Base-by-base conservation (phyloP, 2,113 vertebrate genomes). In the Hippocampus mohnikei region DNA sequence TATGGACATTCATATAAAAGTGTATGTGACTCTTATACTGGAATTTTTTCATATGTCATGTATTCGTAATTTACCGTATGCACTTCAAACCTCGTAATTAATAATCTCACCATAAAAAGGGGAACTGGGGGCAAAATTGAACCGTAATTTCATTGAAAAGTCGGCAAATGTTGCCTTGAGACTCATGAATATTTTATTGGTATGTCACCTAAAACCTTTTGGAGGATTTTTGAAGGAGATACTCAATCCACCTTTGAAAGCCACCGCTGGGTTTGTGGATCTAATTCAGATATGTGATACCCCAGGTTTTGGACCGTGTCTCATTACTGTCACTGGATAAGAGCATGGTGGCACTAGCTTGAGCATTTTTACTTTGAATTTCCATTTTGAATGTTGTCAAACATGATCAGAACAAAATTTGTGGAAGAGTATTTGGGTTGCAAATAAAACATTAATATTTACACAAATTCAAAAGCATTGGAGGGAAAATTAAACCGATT, bases 221-320 rank as follows among this genome's bases (percentile, higher is more conserved):
- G 78, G 89, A 79, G 80, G 78, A 73, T 83, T 82, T 88, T 90
- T 87, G 76, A 91, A 91, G 89, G 87, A 88, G 93, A 91, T 88
- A 93, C 73, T 23, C 58, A 78, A 94, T 87, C 90, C 85, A 65
- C 73, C 73, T 69, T 56, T 86, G 91, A 91, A 91, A 90, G 79
- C 77, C 73, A 61, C 87, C 83, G 83, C 78, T 72, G 71, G 84
- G 85, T 89, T 89, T 90, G 85, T 88, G 88, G 88, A 89, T 93
- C 91, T 91, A 93, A 93, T 93, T 91, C 91, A 89, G 90, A 90
- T 72, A 93, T 67, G 20, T 77, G 88, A 92, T 78, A 71, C 67
- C 50, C 27, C 56, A 70, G 58, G 77, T 74, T 76, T 37, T 78
- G 69, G 74, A 71, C 21, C 78, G 27, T 88, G 82, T 92, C 88